Percentiles rank a stretch among this genome's conserved stretches.
These are phyloP conservation scores for Philonicus albiceps DNA, from an alignment of 2,888 invertebrate genomes.

Conservation along the genomic window DNA sequence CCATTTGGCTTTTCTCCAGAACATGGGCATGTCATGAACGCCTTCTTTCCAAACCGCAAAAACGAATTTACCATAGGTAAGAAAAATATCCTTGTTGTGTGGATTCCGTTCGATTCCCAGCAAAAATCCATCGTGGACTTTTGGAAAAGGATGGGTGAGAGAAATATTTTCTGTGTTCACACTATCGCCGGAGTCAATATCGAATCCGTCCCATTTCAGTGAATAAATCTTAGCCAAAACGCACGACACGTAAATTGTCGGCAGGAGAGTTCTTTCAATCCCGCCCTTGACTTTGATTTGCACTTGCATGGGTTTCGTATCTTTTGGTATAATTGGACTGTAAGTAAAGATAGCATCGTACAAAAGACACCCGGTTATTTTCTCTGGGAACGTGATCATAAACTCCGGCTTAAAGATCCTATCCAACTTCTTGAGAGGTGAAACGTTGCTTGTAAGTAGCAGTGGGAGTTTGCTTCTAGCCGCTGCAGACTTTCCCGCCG, in stretches of 20 bases:
- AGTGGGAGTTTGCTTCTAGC: slow-evolving; percentile 65
- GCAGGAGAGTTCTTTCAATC: background rate
- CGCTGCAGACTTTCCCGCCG: slow-evolving; percentile 48
- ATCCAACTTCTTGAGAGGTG: slow-evolving; percentile 69
- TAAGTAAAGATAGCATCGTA: slow-evolving; percentile 55
- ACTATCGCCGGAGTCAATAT: slow-evolving; percentile 65
- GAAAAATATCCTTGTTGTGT: slow-evolving; percentile 68
- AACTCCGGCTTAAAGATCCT: slow-evolving; percentile 71
- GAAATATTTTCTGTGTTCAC: slow-evolving; percentile 68
- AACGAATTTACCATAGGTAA: slow-evolving; percentile 78
- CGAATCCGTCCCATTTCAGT: slow-evolving; percentile 73
- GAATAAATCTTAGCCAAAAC: slow-evolving; percentile 56
- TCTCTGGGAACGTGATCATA: slow-evolving; percentile 64
- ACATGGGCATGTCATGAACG: slow-evolving; percentile 68
- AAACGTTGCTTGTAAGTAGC: slow-evolving; percentile 68
- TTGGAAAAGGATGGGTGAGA: slow-evolving; percentile 61
- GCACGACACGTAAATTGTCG: slow-evolving; percentile 54
- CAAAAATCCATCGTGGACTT: slow-evolving; percentile 77
- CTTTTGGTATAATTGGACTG: slow-evolving; percentile 38
- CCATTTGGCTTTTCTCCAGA: slow-evolving; percentile 71
- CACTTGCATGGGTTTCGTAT: slow-evolving; percentile 47
- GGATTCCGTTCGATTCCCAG: slow-evolving; percentile 70
- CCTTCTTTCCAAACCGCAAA: slow-evolving; percentile 80
- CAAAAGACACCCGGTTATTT: slow-evolving; percentile 60
- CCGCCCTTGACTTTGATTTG: slow-evolving; percentile 50